phyloP scores from a whole-genome alignment of 2,113 vertebrate genomes.

The Delphinapterus leucas region DNA sequence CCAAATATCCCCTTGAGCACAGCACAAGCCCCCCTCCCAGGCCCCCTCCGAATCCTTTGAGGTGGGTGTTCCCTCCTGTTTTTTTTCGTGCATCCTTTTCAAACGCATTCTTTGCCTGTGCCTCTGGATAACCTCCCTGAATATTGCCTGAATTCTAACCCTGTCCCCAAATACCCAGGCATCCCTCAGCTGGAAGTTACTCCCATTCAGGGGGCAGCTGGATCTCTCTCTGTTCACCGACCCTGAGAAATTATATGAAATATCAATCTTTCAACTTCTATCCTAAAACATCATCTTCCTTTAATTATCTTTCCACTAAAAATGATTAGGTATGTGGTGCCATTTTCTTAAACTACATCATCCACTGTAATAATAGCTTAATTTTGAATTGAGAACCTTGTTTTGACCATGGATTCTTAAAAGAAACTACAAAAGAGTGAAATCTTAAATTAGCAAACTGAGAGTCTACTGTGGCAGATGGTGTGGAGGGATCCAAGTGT shows the following conservation, averaged over 20 bases:
- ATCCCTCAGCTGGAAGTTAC: neutral
- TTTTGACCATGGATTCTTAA: neutral
- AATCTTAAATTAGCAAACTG: neutral
- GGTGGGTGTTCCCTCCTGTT: neutral
- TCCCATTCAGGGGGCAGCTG: neutral
- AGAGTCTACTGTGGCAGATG: neutral
- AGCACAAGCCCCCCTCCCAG: neutral
- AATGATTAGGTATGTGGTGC: neutral
- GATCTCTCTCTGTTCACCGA: neutral
- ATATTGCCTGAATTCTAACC: neutral
- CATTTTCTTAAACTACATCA: neutral
- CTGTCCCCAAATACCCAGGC: neutral
- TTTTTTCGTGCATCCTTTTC: neutral
- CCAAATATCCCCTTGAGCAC: too few relatives aligned
- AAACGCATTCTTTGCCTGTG: neutral
- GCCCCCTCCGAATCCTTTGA: rapidly evolving
- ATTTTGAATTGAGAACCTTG: neutral
- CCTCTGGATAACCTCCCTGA: neutral
- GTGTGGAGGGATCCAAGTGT: rapidly evolving
- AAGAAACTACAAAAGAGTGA: neutral
- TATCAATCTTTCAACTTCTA: neutral
- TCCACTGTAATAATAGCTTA: neutral
- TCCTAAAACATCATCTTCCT: neutral
- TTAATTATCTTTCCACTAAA: neutral
- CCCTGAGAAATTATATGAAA: neutral